Base-by-base conservation (phyloP, 2,797 vertebrate genomes). In the Cynopterus sphinx region DNA sequence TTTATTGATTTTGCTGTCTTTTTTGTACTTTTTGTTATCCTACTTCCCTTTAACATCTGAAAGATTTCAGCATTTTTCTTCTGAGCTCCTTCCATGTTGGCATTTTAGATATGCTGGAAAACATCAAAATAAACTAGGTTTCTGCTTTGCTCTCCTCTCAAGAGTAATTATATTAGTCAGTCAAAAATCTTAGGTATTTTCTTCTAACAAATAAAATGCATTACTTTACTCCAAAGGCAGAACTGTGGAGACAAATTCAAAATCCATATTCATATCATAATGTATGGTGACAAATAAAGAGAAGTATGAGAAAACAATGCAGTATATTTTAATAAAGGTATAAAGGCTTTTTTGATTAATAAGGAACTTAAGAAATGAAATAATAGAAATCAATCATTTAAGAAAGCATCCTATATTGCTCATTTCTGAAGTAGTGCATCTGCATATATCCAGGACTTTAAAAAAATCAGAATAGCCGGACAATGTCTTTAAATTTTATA, bases 61-160 rank as follows among this genome's bases (percentile, higher is more conserved):
- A 78, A 75, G 91, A 10, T 94, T 96, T 83, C 28, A 90, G 75
- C 43, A 95, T 90, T 97, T 97, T 95, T 93, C 96, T 98, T 97
- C 21, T 82, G 59, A 83, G 95, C 55, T 90, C 73, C 97, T 94
- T 96, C 77, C 71, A 82, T 91, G 70, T 94, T 98, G 96, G 21
- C 28, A 96, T 96, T 97, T 94, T 93, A 90, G 88, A 53, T 95
- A 39, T 89, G 33, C 78, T 96, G 97, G 92, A 39, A 97, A 94
- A n/a, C 81, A 95, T 91, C 95, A 96, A 97, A 97, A 98, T 96
- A 98, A 98, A 96, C 97, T 49, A 97, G 96, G 71, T 82, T 96
- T 97, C 88, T 92, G 83, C 83, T 95, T 85, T 88, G 3, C 43
- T 68, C 8, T 68, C 9, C 90, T 43, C 95, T 98, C 87, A 96